phyloP scores from a whole-genome alignment of 2,888 invertebrate genomes.

The Lypha dubia region DNA sequence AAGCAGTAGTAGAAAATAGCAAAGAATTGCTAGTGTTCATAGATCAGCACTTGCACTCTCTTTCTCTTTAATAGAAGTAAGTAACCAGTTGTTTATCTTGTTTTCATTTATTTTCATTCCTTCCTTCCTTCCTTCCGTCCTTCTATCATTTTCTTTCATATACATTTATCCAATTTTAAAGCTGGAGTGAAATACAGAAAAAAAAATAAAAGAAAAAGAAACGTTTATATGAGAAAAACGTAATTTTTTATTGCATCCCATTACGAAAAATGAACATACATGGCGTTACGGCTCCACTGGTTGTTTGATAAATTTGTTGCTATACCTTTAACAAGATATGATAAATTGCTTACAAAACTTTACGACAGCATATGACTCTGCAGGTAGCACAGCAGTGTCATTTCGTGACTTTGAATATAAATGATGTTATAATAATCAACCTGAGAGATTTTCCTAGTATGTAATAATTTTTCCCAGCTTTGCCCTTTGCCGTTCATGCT shows the following conservation, averaged over 20 bases:
- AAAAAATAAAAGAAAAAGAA: no score
- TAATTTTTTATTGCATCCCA: slow-evolving; percentile 71
- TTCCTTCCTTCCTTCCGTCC: slow-evolving; percentile 60
- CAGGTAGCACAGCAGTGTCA: no score
- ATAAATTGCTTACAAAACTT: no score
- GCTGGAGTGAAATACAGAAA: slow-evolving; percentile 52
- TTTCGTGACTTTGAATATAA: no score
- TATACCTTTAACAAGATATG: background rate
- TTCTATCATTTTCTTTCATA: slow-evolving; percentile 56
- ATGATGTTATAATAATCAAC: no score
- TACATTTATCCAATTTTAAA: slow-evolving; percentile 48
- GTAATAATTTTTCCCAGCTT: no score
- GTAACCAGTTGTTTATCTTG: slow-evolving; percentile 67
- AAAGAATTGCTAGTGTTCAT: slow-evolving; percentile 31
- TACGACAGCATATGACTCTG: no score
- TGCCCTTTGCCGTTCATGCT: no score
- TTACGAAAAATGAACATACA: slow-evolving; percentile 60
- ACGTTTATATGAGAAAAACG: slow-evolving; percentile 71
- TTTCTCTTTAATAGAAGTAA: slow-evolving; percentile 63
- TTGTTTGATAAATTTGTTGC: slow-evolving; percentile 7
- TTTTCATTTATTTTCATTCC: slow-evolving; percentile 59
- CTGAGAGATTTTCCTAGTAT: no score
- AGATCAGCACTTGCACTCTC: slow-evolving; percentile 70
- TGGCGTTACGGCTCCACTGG: slow-evolving; percentile 31
- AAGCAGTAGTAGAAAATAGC: background rate